Evolutionary conservation across 2,797 vertebrate genomes (phyloP).

Genomic region (Onychomys torridus): DNA sequence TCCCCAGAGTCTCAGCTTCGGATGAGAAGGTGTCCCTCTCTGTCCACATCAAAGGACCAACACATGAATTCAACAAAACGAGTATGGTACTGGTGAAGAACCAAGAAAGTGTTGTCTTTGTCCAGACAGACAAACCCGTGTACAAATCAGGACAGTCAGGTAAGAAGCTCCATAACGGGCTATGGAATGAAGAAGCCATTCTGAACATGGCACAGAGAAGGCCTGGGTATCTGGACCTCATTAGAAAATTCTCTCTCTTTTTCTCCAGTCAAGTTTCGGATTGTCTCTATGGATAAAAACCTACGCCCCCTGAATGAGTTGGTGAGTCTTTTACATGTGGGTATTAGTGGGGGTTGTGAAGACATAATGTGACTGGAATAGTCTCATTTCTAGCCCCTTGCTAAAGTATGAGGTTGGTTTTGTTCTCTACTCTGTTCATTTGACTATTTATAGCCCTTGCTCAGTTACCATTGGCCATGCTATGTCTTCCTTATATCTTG

Average conservation of each 20-base stretch:
- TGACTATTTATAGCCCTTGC: neutral
- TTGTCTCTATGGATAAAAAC: conserved; percentile 40
- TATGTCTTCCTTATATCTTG: neutral
- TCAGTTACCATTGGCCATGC: neutral
- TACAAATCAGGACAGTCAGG: conserved; percentile 58
- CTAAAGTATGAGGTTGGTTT: neutral
- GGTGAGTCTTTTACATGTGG: neutral
- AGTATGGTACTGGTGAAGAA: neutral
- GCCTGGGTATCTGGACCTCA: neutral
- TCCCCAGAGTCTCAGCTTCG: neutral
- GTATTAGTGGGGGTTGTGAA: neutral
- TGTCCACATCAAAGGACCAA: conserved; percentile 37
- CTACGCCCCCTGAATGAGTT: neutral
- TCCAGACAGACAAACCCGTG: conserved; percentile 60
- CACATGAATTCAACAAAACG: neutral
- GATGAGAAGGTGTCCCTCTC: neutral
- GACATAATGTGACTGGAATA: neutral
- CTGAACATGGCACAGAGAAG: neutral
- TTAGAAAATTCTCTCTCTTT: neutral
- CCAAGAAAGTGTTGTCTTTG: conserved; percentile 13
- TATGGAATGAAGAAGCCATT: too few species aligned
- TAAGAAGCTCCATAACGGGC: neutral
- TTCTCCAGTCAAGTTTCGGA: conserved; percentile 50
- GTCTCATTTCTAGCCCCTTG: neutral
- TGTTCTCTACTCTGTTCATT: neutral